Conservation (phyloP, 1,140 invertebrate species). For the Drosophila kepulauana region DNA sequence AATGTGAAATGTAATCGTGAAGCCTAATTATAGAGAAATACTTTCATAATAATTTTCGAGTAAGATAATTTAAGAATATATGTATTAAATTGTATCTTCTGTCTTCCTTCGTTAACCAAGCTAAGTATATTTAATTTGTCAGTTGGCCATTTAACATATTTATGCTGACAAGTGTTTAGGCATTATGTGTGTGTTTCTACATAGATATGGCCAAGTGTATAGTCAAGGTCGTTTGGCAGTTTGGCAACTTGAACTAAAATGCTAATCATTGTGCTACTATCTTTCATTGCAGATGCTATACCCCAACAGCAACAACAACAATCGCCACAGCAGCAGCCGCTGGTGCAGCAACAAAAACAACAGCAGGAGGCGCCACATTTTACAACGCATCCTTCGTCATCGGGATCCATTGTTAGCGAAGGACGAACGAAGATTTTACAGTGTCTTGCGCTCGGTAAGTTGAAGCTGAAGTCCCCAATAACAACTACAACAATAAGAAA, state of each 20-base stretch:
- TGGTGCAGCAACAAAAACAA: constrained; percentile 26
- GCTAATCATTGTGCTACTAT: constrained; percentile 31
- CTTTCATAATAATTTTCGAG: no score
- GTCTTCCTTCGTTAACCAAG: no score
- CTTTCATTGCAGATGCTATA: constrained; percentile 57
- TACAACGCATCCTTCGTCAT: constrained; percentile 92
- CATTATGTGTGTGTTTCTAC: neutral
- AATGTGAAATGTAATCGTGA: no score
- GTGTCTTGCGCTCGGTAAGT: constrained; percentile 94
- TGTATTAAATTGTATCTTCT: no score
- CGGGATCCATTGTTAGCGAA: constrained; percentile 93
- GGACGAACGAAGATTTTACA: constrained; percentile 95
- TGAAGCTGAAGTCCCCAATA: constrained; percentile 21
- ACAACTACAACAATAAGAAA: constrained; percentile 22
- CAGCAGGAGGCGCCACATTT: constrained; percentile 90
- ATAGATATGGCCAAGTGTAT: neutral
- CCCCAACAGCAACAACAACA: constrained; percentile 22
- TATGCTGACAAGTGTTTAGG: neutral
- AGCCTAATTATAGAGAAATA: no score
- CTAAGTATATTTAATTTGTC: no score
- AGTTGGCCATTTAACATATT: neutral
- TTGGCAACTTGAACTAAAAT: constrained; percentile 31
- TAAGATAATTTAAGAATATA: no score
- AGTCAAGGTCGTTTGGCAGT: constrained; percentile 9
- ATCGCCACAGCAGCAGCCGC: constrained; percentile 46